phyloP scores from a whole-genome alignment of 1,140 invertebrate genomes.

The Papilio helenus region DNA sequence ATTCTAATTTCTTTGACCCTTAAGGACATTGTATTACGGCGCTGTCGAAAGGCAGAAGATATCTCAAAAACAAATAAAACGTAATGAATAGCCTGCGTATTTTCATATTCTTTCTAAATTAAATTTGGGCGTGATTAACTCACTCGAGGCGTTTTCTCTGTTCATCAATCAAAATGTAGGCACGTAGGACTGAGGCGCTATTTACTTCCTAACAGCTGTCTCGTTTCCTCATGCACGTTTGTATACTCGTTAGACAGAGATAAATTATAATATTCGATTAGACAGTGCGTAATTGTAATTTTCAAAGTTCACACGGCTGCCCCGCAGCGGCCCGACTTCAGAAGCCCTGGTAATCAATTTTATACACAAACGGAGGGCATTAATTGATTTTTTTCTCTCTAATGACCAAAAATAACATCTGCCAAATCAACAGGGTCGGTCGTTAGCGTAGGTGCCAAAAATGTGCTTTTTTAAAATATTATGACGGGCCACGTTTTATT shows the following conservation, averaged over 20 bases:
- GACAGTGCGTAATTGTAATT: conserved; percentile 69
- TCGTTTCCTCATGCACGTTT: conserved; percentile 48
- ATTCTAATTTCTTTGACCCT: conserved; percentile 3
- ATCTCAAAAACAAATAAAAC: conserved; percentile 77
- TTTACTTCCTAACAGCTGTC: conserved; percentile 68
- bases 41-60: conserved; percentile 58
- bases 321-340: conserved; percentile 68
- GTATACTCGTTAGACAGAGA: conserved; percentile 52
- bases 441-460: conserved; percentile 75
- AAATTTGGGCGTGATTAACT: conserved; percentile 80
- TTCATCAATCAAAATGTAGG: conserved; percentile 79
- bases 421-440: conserved; percentile 68
- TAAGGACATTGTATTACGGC: conserved; percentile 59
- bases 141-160: conserved; percentile 81
- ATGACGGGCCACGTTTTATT: conserved; percentile 16
- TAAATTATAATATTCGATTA: conserved; percentile 60
- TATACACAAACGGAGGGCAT: conserved; percentile 78
- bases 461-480: conserved; percentile 52
- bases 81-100: conserved; percentile 68
- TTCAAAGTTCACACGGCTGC: conserved; percentile 74
- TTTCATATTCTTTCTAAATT: conserved; percentile 78
- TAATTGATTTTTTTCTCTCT: conserved; percentile 78
- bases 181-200: conserved; percentile 68
- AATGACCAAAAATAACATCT: conserved; percentile 79
- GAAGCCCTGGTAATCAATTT: conserved; percentile 79